These are phyloP conservation scores for Timandra comae DNA, from an alignment of 2,888 invertebrate species.

Conservation along the genomic window DNA sequence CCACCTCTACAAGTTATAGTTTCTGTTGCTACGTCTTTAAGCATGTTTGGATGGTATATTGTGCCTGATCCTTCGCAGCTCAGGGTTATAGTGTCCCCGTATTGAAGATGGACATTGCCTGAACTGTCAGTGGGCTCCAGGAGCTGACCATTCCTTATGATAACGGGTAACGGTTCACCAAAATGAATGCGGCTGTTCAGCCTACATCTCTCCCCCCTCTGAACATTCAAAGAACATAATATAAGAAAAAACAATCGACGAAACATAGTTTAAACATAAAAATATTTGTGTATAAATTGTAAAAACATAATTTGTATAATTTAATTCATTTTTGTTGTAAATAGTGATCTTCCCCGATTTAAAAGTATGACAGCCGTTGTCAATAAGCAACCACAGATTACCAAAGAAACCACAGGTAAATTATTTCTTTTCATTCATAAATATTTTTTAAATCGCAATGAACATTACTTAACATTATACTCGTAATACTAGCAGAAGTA, in stretches of 20 bases:
- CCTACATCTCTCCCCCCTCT: slow-evolving; percentile 37
- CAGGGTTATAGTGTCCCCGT: slow-evolving; percentile 46
- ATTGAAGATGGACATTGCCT: slow-evolving; percentile 45
- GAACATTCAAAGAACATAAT: slow-evolving; percentile 46
- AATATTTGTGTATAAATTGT: too few species aligned
- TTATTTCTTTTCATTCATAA: too few species aligned
- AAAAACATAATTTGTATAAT: too few species aligned
- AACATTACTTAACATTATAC: too few species aligned
- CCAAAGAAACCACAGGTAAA: too few species aligned
- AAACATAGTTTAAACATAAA: slow-evolving; percentile 29
- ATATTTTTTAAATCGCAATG: too few species aligned
- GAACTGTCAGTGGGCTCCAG: slow-evolving; percentile 49
- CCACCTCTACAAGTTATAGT: slow-evolving; percentile 46
- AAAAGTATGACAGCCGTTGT: too few species aligned
- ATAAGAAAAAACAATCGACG: slow-evolving; percentile 38
- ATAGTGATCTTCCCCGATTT: too few species aligned
- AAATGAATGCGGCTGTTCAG: slow-evolving; percentile 50
- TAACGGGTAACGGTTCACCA: slow-evolving; percentile 49
- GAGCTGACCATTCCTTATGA: slow-evolving; percentile 43
- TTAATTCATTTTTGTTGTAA: too few species aligned
- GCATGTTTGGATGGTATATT: slow-evolving; percentile 42
- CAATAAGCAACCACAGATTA: too few species aligned
- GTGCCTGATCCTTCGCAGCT: slow-evolving; percentile 47
- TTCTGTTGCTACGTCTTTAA: slow-evolving; percentile 28
- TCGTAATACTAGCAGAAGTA: too few species aligned